Base-by-base conservation (phyloP, 2,888 invertebrate species). In the Nesidiocoris tenuis region DNA sequence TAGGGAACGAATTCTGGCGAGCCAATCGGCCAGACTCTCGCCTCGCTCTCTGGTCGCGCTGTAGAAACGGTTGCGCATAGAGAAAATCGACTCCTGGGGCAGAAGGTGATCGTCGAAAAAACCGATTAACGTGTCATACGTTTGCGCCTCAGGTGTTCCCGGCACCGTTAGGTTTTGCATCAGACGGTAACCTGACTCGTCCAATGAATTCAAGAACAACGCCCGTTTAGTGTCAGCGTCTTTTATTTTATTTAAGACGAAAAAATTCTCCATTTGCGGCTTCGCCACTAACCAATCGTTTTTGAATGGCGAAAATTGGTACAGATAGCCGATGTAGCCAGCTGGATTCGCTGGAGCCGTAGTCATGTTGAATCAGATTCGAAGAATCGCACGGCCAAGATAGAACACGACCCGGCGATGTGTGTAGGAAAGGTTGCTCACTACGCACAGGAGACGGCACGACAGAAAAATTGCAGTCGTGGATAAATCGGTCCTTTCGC, bases 221-320 rank as follows among this genome's bases (percentile, higher is more conserved):
- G 72, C 63, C 24, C 25, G 61, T 19, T 72, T 1, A 12, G 19
- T 22, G 9, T 59, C 72, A 3, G 21, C 16, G 16, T 61, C 56
- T 7, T 25, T 16, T n/a, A 72, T 63, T 5, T 18, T 9, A 25
- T 72, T 72, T 5, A 25, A 61, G 17, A n/a, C 23, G 63, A 72
- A 72, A 61, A 61, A 72, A 19, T 72, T 61, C 12, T 63, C 21
- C 63, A 72, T 56, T 65, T 23, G 61, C 12, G 25, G 39, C 7
- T 61, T 39, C 9, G 56, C 54, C 0, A 25, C 24, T 17, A 21
- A 1, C 72, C 72, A 72, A 9, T 19, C 9, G 56, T 68, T 68
- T 25, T 65, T 65, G 1, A 18, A 12, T 5, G 65, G 25, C 17
- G 65, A 65, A 5, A 65, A 65, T 18, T 24, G 18, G 39, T 25